Conservation (phyloP, 2,113 vertebrate genomes). For the Lathamus discolor region DNA sequence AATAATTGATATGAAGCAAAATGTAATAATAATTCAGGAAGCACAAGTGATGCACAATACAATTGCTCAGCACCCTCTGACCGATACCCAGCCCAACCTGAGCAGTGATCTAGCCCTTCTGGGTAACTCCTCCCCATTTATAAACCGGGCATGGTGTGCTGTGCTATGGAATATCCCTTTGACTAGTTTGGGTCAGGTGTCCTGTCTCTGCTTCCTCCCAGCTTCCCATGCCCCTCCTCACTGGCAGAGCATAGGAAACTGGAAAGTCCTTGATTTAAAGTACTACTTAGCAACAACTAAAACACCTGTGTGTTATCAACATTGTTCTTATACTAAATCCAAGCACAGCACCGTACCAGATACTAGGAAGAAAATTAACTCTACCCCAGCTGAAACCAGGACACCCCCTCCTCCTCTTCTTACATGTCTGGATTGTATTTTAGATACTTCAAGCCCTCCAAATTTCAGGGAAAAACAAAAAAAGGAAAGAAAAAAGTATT, state of each 20-base stretch:
- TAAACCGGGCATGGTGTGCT: background rate
- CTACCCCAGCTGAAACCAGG: background rate
- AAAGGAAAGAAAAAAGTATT: background rate
- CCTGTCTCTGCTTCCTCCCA: background rate
- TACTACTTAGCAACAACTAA: background rate
- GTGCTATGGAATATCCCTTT: background rate
- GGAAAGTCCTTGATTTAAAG: background rate
- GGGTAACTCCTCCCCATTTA: background rate
- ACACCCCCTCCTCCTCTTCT: fast-evolving
- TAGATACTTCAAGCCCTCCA: background rate
- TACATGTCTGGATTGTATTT: fast-evolving
- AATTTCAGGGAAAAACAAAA: background rate
- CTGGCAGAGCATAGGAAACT: background rate
- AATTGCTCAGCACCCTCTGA: background rate
- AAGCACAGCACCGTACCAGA: background rate
- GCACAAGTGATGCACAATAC: background rate
- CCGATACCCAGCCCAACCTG: background rate
- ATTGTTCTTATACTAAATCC: background rate
- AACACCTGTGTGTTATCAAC: background rate
- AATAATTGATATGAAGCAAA: background rate
- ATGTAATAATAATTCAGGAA: background rate
- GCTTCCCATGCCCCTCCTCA: background rate
- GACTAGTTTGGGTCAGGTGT: background rate
- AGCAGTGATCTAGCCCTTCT: background rate
- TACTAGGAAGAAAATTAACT: background rate